Base-by-base conservation (phyloP, 2,113 vertebrate genomes). In the Oncorhynchus masou region DNA sequence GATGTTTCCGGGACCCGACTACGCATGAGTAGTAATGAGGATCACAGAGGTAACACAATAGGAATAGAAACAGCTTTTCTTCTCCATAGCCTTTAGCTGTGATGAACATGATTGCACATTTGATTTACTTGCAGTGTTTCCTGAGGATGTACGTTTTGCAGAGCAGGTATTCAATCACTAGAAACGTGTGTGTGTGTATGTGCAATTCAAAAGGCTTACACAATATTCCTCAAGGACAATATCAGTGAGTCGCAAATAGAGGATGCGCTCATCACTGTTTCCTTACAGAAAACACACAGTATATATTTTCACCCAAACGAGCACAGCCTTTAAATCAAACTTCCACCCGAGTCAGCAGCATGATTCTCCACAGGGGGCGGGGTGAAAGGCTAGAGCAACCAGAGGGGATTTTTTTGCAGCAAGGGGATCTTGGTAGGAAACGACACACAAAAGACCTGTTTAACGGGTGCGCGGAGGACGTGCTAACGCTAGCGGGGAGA, bases 271-370 rank as follows among this genome's bases (percentile, higher is more conserved):
- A 16, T 54, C 13, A 54, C 15, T 54, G 51, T 54, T 54, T 54
- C 4, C 51, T 54, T 54, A 54, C 15, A 5, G 51, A 19, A 54
- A 19, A 4, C 51, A 54, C 51, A 19, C 13, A 54, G 51, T 60
- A 59, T 31, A 64, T 79, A 70, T 76, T 80, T 75, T 76, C 70
- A 78, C 22, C 15, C 64, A 84, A 80, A 79, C 70, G 79, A 85
- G 78, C 71, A 1, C 66, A 57, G 81, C 79, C 51, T 83, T 79
- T 84, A 89, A 82, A 88, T 76, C 83, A 71, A 22, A 85, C 71
- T 87, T 83, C 2, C 12, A 70, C 57, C 68, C 15, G n/a, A 79
- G 85, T 90, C 89, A 89, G 88, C 86, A 84, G 74, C 68, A 74
- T 19, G 16, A 54, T 82, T 76, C 70, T 48, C 66, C 39, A 48